Percentiles rank a stretch among this genome's conserved stretches.
Conservation (phyloP, 2,113 vertebrate genomes). For the Cinclus cinclus region DNA sequence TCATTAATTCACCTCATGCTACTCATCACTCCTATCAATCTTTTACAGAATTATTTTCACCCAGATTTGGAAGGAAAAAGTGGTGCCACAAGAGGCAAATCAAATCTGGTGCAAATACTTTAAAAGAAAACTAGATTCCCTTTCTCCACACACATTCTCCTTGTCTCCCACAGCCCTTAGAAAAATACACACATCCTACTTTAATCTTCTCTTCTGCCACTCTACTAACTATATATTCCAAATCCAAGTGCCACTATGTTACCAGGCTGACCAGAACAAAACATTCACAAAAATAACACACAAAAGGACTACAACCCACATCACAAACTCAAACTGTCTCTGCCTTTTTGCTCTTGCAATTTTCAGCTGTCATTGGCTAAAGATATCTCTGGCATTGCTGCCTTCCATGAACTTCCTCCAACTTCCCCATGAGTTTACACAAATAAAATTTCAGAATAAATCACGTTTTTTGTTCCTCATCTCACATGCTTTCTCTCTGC, state of each 20-base stretch:
- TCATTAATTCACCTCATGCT: not conserved
- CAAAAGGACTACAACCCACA: conserved; percentile 40
- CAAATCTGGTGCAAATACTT: not conserved
- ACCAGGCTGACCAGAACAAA: conserved; percentile 49
- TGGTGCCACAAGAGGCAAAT: not conserved
- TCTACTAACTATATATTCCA: conserved; percentile 9
- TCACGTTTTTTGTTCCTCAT: conserved; percentile 9
- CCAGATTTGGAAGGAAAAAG: not conserved
- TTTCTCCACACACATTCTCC: not conserved
- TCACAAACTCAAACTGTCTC: conserved; percentile 26
- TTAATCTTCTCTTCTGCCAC: not conserved
- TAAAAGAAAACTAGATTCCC: not conserved
- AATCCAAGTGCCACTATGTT: conserved; percentile 14
- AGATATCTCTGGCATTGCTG: conserved; percentile 33
- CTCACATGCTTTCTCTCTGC: not conserved
- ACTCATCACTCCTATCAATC: not conserved
- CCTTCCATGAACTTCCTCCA: conserved; percentile 45
- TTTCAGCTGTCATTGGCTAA: conserved; percentile 27
- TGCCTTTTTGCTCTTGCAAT: conserved; percentile 18
- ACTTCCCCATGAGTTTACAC: not conserved
- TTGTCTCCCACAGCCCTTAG: not conserved
- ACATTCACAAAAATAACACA: conserved; percentile 31
- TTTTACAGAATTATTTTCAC: not conserved
- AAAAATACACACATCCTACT: not conserved
- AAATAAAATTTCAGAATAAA: conserved; percentile 21